Conservation (phyloP, 2,113 vertebrate species). For the Ardeotis arabs region DNA sequence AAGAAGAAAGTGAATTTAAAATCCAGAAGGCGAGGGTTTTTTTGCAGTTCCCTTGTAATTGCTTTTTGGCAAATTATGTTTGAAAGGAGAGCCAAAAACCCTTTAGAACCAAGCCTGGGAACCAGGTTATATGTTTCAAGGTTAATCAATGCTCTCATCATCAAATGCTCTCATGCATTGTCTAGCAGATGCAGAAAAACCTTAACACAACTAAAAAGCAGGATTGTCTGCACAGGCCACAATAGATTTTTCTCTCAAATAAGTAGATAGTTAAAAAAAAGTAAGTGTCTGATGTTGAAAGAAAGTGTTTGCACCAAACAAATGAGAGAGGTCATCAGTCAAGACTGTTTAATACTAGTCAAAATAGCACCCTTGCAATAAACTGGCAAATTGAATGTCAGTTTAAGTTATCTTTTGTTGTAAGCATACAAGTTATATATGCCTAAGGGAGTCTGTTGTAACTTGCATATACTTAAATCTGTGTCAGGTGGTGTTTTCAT, state of each 20-base stretch:
- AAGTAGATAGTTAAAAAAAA: constrained; percentile 23
- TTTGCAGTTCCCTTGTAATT: constrained; percentile 46
- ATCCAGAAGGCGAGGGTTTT: constrained; percentile 20
- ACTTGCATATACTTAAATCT: background rate
- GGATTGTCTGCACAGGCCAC: constrained; percentile 64
- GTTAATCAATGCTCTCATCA: constrained; percentile 62
- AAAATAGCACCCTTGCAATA: constrained; percentile 59
- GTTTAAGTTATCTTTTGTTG: constrained; percentile 57
- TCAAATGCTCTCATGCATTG: background rate
- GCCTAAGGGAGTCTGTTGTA: constrained; percentile 39
- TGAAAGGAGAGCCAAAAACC: constrained; percentile 67
- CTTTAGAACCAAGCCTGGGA: constrained; percentile 64
- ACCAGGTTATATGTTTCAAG: constrained; percentile 39
- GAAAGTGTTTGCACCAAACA: constrained; percentile 67
- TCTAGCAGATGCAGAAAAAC: constrained; percentile 24
- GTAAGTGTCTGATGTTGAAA: constrained; percentile 67
- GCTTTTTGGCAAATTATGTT: constrained; percentile 67
- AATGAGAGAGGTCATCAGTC: constrained; percentile 74
- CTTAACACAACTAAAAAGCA: constrained; percentile 53
- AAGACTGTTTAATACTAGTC: constrained; percentile 71
- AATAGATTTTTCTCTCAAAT: constrained; percentile 62
- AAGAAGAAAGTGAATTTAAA: constrained; percentile 53
- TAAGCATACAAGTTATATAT: background rate
- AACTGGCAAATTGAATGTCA: constrained; percentile 51
- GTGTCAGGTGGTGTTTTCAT: background rate